Evolutionary conservation across 2,113 vertebrate genomes (phyloP), one percentile per base, ranked within the genome.

Genomic region (Dipodomys stephensi): DNA sequence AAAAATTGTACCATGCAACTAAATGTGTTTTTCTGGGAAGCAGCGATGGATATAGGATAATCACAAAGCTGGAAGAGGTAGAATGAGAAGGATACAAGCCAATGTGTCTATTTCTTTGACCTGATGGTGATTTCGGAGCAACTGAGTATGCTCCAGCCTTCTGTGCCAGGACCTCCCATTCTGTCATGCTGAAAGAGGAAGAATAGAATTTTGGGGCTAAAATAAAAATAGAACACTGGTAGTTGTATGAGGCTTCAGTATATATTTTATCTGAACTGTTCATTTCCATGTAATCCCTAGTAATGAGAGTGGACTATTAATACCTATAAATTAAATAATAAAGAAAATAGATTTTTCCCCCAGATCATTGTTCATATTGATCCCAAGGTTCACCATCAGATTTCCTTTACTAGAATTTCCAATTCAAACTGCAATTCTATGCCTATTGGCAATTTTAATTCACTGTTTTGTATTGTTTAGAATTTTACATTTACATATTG

Each of bases 11-110:
- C 83, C 74, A 8, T 87, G 68, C 13, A 39, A 28, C 49, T 87
- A 91, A 97, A 68, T 79, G 44, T 91, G 69, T 18, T 94, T 92
- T 88, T 83, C 84, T 94, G 92, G 76, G 10, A 4, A 69, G 39
- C 12, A 78, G 77, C 60, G 77, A 16, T 85, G 90, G 69, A 64
- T 90, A 6, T 87, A 78, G 89, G 46, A 81, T 87, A 77, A 84
- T 96, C 76, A 60, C 64, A 85, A 12, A 95, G 62, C 23, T 90
- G 13, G 39, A 46, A 13, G 39, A 53, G 92, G 18, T 28, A 83
- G n/a, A 46, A 67, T 46, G 32, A 80, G 65, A 78, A 87, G 78
- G 69, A 88, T 84, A 8, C 49, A 64, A 73, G 44, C 53, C 88
- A 73, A 69, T 73, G 44, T 49, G 72, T 92, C 76, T 79, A 4